Evolutionary conservation across 1,140 invertebrate species (phyloP), one percentile per base, ranked within the genome.

Genomic region (Lasioglossum baleicum): DNA sequence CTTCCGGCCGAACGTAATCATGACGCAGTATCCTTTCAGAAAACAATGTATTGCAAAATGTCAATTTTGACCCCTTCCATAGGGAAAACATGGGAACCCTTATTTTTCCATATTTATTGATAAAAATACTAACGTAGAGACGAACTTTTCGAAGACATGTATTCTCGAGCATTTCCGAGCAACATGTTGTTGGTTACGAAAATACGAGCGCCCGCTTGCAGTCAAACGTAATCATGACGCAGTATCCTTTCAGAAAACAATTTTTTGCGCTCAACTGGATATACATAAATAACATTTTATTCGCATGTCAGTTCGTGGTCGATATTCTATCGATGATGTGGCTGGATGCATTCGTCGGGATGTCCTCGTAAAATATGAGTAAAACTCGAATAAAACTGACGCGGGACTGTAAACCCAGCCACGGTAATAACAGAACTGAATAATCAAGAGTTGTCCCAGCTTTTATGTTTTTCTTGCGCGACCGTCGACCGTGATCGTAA

Each of bases 361-460:
- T 17, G 26, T 76, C 26, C 53, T 69, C 74, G 65, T 76, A 76
- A 76, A 76, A 76, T 69, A 70, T 51, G 66, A 70, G 20, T 48
- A 76, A 70, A 76, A 61, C 40, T 17, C 13, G 31, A 61, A 69
- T 61, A 76, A 70, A 76, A 76, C 65, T n/a, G 42, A 3, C 17
- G 22, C 17, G 40, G 40, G 2, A 61, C 53, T 20, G 15, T 26
- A 26, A 35, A 44, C 26, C 10, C 20, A 13, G 7, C 26, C 20
- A 2, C 44, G 72, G n/a, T 7, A 69, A 44, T 58, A 58, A 76
- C 26, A n/a, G 35, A 40, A 68, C 65, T 35, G 42, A 40, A 61
- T 76, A 61, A 70, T 69, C 65, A 61, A 67, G 20, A 7, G 42
- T 35, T 22, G 31, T 26, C 10, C 48, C 17, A 22, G 5, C 42